Base-by-base conservation (phyloP, 2,113 vertebrate genomes). In the Eidolon helvum region DNA sequence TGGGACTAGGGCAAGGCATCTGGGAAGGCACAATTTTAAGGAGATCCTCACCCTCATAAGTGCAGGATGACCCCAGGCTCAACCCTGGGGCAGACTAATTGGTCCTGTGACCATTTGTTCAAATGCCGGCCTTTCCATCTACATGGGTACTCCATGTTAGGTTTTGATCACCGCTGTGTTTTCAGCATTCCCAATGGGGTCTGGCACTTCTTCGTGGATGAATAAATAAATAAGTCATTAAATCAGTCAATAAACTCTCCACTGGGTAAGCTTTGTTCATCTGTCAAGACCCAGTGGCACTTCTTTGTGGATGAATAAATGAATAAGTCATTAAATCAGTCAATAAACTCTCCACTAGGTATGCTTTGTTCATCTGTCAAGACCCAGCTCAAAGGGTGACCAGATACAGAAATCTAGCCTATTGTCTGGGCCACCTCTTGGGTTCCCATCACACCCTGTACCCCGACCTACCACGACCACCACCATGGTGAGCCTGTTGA, bases 1-100 rank as follows among this genome's bases (percentile, higher is more conserved):
- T 4, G 18, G 38, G 38, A 8, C n/a, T 0, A 1, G 28, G 35
- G 21, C 16, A 61, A 74, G 59, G 40, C 43, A 10, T 19, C 1
- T 1, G 12, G 16, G 30, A 16, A 11, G 21, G 10, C 22, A 7
- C 18, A 2, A 28, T 26, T 28, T 28, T 69, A 40, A 28, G 61
- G 77, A 43, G 38, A 28, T 18, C 3, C 38, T 63, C 30, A 1
- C 12, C 21, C 26, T 71, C 14, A 30, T 15, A 43, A 38, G 48
- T 19, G 7, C 43, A 1, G 26, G 2, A 0, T 0, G 0, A 33
- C 33, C 68, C 5, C 24, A 0, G 9, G 1, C 10, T 2, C 0
- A 1, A 40, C 38, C n/a, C 38, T 1, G 21, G 26, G 24, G 57
- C 12, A 19, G 84, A 61, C 15, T 33, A 7, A 45, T 4, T 0